Evolutionary conservation across 2,888 invertebrate genomes (phyloP).

Genomic region (Thysanoteuthis rhombus): DNA sequence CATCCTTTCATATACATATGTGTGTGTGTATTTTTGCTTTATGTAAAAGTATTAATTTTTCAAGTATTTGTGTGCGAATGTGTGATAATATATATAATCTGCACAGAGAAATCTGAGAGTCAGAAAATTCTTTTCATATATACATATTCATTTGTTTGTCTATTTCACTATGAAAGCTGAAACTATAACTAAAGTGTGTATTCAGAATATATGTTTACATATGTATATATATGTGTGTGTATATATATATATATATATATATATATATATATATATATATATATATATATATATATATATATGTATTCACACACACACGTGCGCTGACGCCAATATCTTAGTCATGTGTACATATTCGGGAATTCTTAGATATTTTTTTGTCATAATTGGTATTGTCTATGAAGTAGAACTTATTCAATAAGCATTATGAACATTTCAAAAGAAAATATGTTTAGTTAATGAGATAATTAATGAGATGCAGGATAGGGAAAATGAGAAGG

Average conservation of each 20-base stretch:
- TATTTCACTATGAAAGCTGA: not conserved
- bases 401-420: not conserved
- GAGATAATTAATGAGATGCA: constrained; percentile 12
- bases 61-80: not conserved
- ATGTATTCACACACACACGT: not conserved
- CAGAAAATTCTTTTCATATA: not conserved
- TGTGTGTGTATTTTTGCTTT: no score
- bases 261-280: not conserved
- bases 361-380: not conserved
- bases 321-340: no score
- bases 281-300: not conserved
- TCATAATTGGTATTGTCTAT: not conserved
- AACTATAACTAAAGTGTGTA: no score
- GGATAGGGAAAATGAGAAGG: not conserved
- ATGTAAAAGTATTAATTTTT: no score
- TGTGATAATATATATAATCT: not conserved
- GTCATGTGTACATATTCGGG: not conserved
- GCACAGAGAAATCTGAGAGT: not conserved
- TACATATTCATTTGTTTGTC: not conserved
- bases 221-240: not conserved
- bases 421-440: constrained; percentile 12
- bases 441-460: not conserved
- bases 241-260: not conserved
- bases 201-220: no score
- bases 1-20: no score